Evolutionary conservation across 2,888 invertebrate genomes (phyloP), one percentile per base, ranked within the genome.

Genomic region (Macrophya alboannulata): DNA sequence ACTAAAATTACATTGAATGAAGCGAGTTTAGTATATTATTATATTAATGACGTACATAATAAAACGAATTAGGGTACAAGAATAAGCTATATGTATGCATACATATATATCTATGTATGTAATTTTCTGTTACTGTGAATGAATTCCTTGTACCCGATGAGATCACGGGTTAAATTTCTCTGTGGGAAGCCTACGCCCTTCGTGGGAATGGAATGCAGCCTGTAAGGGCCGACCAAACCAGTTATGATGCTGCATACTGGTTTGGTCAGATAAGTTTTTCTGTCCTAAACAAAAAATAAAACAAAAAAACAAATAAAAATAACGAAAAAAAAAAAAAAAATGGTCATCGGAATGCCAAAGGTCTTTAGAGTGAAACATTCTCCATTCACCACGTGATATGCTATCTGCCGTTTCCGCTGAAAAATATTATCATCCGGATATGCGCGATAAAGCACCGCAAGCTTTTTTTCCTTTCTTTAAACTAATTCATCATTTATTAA

Each of bases 201-300:
- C 83, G 68, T 83, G 65, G 83, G 72, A 74, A 72, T 89, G 91
- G 91, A 91, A 91, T 91, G 91, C 89, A 88, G 88, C 87, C 89
- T 68, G 37, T 62, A 90, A 90, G 90, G 91, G 91, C 89, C 88
- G 88, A 87, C 87, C 87, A 87, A 87, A 89, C 62, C 40, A 37
- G 62, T 81, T 81, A 62, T 43, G 12, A 40, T 81, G 40, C 83
- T 31, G 48, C 51, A 68, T 68, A 83, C 83, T 48, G 83, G 83
- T 83, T 83, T 83, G 83, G 83, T 48, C 71, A 48, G 83, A 4
- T 68, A 68, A 15, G 37, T 65, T 65, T 37, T 83, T 83, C 21
- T 45, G 65, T 37, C 62, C 81, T 81, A 15, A 55, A 55, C 6
- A 31, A 74, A 45, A 45, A 74, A 6, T 12, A 72, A 51, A 15